phyloP scores from a whole-genome alignment of 1,140 invertebrate species.

The Tetragnatha versicolor region DNA sequence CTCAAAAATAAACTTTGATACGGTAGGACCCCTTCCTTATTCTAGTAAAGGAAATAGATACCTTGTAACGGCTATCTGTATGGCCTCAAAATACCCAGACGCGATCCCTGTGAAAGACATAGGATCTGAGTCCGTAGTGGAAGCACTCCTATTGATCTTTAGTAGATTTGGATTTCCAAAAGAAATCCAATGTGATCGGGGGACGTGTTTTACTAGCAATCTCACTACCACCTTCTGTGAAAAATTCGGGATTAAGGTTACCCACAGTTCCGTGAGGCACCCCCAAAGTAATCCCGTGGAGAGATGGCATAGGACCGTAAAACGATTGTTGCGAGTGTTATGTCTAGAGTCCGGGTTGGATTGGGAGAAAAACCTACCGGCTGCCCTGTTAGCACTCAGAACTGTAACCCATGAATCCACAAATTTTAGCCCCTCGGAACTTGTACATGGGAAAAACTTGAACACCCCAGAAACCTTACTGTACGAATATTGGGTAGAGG shows the following conservation, averaged over 20 bases:
- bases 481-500: constrained; percentile 5
- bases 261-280: background rate
- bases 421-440: background rate
- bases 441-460: background rate
- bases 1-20: constrained; percentile 46
- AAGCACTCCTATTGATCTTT: background rate
- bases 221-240: background rate
- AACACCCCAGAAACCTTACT: constrained; percentile 1
- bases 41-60: background rate
- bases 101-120: background rate
- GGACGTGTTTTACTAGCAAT: constrained; percentile 4
- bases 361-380: constrained; percentile 1
- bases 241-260: background rate
- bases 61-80: background rate
- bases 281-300: background rate
- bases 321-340: background rate
- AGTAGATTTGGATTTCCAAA: background rate
- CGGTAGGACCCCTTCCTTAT: background rate
- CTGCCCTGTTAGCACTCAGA: background rate
- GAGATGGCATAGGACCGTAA: background rate
- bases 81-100: constrained; percentile 20
- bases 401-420: background rate
- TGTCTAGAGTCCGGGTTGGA: background rate
- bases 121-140: background rate
- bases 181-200: background rate